Percentiles rank a stretch among this genome's conserved stretches.
Conservation (phyloP, 2,113 vertebrate species). For the Candoia aspera region DNA sequence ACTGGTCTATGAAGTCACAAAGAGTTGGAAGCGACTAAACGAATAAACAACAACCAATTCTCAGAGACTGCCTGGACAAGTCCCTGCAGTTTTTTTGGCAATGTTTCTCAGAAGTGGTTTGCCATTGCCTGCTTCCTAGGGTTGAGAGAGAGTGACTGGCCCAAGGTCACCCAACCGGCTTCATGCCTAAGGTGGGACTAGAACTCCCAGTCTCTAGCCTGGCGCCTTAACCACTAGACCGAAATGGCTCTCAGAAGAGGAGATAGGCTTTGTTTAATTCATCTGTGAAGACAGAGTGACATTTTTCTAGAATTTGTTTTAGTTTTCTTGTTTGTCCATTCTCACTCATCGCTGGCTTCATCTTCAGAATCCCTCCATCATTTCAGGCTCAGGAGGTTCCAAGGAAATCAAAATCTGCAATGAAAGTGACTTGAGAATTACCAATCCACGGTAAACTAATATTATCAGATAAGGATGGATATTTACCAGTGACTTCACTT, state of each 20-base stretch:
- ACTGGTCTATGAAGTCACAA: too few species aligned
- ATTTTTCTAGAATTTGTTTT: slow-evolving; percentile 29
- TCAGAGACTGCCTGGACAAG: too few species aligned
- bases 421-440: slow-evolving; percentile 38
- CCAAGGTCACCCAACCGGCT: too few species aligned
- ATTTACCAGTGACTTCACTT: slow-evolving; percentile 48
- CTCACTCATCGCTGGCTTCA: neutral
- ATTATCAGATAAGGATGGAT: slow-evolving; percentile 54
- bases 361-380: slow-evolving; percentile 31
- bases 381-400: neutral
- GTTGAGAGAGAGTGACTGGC: too few species aligned
- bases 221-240: too few species aligned
- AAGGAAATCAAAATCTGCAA: slow-evolving; percentile 48
- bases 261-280: slow-evolving; percentile 35
- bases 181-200: too few species aligned
- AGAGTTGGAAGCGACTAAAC: too few species aligned
- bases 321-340: slow-evolving; percentile 38
- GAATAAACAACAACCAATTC: too few species aligned
- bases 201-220: too few species aligned
- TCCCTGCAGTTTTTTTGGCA: too few species aligned
- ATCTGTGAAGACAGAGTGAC: slow-evolving; percentile 13
- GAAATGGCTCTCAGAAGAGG: neutral
- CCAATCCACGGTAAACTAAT: slow-evolving; percentile 29
- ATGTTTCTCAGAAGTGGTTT: too few species aligned
- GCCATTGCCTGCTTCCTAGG: too few species aligned